Base-by-base conservation (phyloP, 2,888 invertebrate genomes). In the Trichacis sp. region DNA sequence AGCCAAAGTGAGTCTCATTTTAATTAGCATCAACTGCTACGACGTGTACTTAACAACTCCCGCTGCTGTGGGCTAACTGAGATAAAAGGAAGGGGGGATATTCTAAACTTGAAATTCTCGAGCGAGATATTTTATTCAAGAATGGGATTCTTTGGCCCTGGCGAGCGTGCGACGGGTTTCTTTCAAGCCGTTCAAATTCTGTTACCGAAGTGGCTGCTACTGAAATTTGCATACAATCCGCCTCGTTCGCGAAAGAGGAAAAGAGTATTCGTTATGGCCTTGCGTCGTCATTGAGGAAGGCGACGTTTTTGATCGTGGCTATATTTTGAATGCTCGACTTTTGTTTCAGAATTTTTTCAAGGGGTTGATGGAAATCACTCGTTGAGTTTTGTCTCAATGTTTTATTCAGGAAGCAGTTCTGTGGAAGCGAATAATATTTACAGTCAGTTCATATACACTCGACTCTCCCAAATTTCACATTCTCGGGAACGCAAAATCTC, bases 1-100 rank as follows among this genome's bases (percentile, higher is more conserved):
- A 71, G 71, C 71, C 73, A 74, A 78, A 81, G 76, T 79, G 77
- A 81, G 80, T 73, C 77, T 79, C 76, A 77, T 82, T 83, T 82
- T 82, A 83, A 83, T 83, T 82, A 83, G 79, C 78, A 81, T 82
- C 82, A 82, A 78, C 77, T 79, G 81, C 77, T 79, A 78, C 81
- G 81, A 81, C 82, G 80, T 79, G 81, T 78, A 82, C 79, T 80
- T 80, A 82, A 81, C 82, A 78, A 82, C 79, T 78, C 71, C 64
- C 60, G 72, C 69, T 68, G 61, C 40, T 61, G 57, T 62, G 67
- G 65, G 57, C 63, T 60, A 30, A 20, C 12, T 18, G 55, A 40
- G 40, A 47, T 59, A 24, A 24, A 8, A 8, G 24, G 24, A 3
- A 24, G 8, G 8, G 8, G 24, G 24, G 24, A 5, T 24, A 68